These are phyloP conservation scores for Cantharis lateralis DNA, from an alignment of 2,888 invertebrate genomes.

Conservation along the genomic window DNA sequence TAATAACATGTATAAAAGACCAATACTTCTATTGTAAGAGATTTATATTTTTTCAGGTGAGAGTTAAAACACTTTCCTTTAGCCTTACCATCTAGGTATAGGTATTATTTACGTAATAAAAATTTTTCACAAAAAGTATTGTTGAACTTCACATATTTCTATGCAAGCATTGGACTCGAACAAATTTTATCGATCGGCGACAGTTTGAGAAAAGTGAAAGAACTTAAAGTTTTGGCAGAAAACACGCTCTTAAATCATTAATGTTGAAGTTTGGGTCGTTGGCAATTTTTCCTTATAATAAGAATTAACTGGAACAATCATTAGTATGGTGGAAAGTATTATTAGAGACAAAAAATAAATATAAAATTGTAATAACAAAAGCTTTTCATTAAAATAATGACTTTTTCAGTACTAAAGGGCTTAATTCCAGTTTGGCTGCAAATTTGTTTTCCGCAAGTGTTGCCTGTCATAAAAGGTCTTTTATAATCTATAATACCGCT, in stretches of 20 bases:
- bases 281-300: not conserved
- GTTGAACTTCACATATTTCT: not conserved
- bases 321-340: constrained; percentile 1
- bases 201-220: constrained; percentile 1
- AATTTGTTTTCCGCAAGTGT: constrained; percentile 33
- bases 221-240: constrained; percentile 1
- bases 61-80: too few species aligned
- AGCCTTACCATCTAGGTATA: too few species aligned
- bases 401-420: constrained; percentile 27
- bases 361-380: constrained; percentile 28
- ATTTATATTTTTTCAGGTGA: too few species aligned
- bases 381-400: constrained; percentile 30
- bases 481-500: constrained; percentile 28
- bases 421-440: constrained; percentile 35
- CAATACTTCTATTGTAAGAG: too few species aligned
- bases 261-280: not conserved
- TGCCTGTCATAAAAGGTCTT: constrained; percentile 22
- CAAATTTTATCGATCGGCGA: not conserved
- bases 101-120: not conserved
- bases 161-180: not conserved
- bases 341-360: constrained; percentile 10
- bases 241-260: constrained; percentile 1
- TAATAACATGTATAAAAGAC: too few species aligned
- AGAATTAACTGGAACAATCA: not conserved
- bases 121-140: not conserved